These are phyloP conservation scores for Simalia tracyae DNA, from an alignment of 2,797 vertebrate genomes.

Conservation along the genomic window DNA sequence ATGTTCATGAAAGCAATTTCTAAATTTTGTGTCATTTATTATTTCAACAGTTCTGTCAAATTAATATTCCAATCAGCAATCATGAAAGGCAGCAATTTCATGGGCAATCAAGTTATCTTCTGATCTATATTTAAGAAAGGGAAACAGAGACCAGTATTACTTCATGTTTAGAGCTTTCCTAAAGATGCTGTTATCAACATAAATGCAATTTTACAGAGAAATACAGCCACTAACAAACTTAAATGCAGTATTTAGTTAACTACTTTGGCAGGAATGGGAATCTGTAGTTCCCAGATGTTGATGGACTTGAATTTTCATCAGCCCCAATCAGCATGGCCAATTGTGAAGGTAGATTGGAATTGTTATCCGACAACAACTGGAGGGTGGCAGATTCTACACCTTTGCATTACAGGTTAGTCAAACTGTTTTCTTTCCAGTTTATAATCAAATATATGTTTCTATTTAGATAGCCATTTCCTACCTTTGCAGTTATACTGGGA, in stretches of 20 bases:
- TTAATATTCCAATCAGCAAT: not conserved
- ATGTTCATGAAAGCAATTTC: not conserved
- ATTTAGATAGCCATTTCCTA: constrained; percentile 46
- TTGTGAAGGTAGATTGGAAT: not conserved
- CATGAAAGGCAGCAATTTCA: not conserved
- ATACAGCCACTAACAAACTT: not conserved
- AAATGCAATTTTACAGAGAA: not conserved
- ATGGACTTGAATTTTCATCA: not conserved
- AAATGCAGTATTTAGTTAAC: not conserved
- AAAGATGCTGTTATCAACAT: not conserved
- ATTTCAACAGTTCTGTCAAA: not conserved
- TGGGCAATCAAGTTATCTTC: not conserved
- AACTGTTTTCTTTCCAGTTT: not conserved
- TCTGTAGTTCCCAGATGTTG: not conserved
- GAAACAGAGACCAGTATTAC: not conserved
- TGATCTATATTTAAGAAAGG: not conserved
- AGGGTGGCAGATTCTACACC: not conserved
- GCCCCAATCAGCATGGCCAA: not conserved
- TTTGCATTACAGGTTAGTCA: not conserved
- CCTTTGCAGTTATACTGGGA: constrained; percentile 63
- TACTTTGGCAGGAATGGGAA: not conserved
- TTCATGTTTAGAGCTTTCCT: not conserved
- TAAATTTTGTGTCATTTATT: not conserved
- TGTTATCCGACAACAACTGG: not conserved
- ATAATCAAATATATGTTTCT: not conserved